Conservation (phyloP, 2,888 invertebrate genomes). For the Punctoribates punctum region DNA sequence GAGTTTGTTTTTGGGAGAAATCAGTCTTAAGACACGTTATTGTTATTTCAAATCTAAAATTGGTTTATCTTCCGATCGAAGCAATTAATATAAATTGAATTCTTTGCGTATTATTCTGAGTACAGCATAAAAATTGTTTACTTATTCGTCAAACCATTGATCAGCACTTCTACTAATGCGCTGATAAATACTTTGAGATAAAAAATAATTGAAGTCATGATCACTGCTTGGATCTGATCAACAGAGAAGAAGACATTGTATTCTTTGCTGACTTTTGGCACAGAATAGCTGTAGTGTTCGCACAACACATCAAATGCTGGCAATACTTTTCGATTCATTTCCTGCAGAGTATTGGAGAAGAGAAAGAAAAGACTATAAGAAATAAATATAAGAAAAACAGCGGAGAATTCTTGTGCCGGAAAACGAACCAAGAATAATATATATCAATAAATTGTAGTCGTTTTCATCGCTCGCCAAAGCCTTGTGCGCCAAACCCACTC, state of each 20-base stretch:
- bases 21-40: too few species aligned
- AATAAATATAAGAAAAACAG: not conserved
- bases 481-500: too few species aligned
- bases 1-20: too few species aligned
- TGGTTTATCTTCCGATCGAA: not conserved
- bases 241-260: not conserved
- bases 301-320: not conserved
- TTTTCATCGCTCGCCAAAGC: not conserved
- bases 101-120: not conserved
- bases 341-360: not conserved
- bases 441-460: not conserved
- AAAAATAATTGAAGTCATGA: slow-evolving; percentile 13
- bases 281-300: not conserved
- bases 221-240: not conserved
- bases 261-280: not conserved
- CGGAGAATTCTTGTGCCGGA: slow-evolving; percentile 5
- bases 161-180: slow-evolving; percentile 9
- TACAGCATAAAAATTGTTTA: not conserved
- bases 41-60: too few species aligned
- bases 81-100: not conserved
- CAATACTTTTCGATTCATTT: slow-evolving; percentile 1
- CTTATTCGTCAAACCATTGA: not conserved
- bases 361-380: not conserved
- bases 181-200: not conserved
- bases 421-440: not conserved